These are phyloP conservation scores for Shinisaurus crocodilurus DNA, from an alignment of 2,113 vertebrate genomes.

Conservation along the genomic window DNA sequence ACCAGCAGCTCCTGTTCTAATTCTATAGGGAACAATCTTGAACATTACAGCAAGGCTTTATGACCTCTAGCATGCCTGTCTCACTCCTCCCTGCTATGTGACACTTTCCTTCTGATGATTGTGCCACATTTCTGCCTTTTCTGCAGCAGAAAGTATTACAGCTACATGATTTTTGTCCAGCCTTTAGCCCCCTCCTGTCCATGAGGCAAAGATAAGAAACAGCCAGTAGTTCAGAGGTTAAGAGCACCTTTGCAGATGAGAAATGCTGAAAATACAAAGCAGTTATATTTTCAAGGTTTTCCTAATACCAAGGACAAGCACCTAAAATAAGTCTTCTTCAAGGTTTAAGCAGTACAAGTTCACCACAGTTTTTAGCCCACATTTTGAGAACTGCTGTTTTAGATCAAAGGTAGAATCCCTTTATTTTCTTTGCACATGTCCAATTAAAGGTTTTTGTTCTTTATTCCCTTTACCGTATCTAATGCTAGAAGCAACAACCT, in stretches of 20 bases:
- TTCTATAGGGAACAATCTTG: neutral
- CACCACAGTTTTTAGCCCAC: neutral
- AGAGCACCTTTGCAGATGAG: constrained; percentile 16
- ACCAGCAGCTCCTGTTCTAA: neutral
- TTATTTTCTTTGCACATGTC: constrained; percentile 11
- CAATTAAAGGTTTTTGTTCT: constrained; percentile 7
- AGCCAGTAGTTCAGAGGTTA: neutral
- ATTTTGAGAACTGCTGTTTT: neutral
- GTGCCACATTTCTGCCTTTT: neutral
- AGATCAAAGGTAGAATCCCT: constrained; percentile 9
- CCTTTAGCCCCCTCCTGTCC: neutral
- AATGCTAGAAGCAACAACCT: constrained; percentile 36
- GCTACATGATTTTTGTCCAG: neutral
- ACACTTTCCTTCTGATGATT: neutral
- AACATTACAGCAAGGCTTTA: neutral
- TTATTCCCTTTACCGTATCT: constrained; percentile 43
- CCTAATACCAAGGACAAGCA: neutral
- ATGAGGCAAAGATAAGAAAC: neutral
- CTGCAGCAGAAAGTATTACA: neutral
- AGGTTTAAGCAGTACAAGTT: neutral
- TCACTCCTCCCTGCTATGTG: neutral
- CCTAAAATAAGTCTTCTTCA: neutral
- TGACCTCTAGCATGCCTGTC: neutral
- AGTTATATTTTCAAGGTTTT: neutral
- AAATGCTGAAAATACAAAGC: neutral